phyloP scores from a whole-genome alignment of 2,113 vertebrate species.

The Pelmatolapia mariae region DNA sequence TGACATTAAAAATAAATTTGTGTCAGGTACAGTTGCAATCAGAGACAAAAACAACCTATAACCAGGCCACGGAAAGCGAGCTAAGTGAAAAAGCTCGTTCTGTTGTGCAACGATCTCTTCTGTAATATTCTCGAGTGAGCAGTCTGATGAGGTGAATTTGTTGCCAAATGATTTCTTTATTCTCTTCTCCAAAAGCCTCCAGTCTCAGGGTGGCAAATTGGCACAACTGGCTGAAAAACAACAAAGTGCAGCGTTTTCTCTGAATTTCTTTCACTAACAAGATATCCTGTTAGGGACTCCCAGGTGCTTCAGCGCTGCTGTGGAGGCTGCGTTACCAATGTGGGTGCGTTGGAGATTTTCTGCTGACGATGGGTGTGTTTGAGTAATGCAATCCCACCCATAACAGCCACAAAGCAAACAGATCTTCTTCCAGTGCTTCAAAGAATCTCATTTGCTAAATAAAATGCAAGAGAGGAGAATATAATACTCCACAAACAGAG shows the following conservation, averaged over 20 bases:
- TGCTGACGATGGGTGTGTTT: background rate
- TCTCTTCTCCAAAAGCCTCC: constrained; percentile 17
- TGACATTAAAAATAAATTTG: background rate
- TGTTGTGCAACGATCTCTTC: background rate
- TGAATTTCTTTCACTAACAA: constrained; percentile 5
- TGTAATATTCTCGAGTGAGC: background rate
- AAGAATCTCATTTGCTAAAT: background rate
- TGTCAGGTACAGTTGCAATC: background rate
- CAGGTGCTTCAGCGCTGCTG: background rate
- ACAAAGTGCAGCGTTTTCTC: background rate
- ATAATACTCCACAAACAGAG: background rate
- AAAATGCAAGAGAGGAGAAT: background rate
- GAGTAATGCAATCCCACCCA: background rate
- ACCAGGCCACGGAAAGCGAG: background rate
- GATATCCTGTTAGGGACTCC: background rate
- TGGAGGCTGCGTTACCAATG: background rate
- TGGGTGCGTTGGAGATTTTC: background rate
- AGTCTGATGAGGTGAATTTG: background rate
- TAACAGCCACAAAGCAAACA: background rate
- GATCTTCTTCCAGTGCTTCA: background rate
- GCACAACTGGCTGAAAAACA: background rate
- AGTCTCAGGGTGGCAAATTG: background rate
- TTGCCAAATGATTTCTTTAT: constrained; percentile 32
- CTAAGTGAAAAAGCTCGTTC: background rate
- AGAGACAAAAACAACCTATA: background rate